Percentiles rank a stretch among this genome's conserved stretches.
These are phyloP conservation scores for Arothron firmamentum DNA, from an alignment of 2,113 vertebrate genomes.

Conservation along the genomic window DNA sequence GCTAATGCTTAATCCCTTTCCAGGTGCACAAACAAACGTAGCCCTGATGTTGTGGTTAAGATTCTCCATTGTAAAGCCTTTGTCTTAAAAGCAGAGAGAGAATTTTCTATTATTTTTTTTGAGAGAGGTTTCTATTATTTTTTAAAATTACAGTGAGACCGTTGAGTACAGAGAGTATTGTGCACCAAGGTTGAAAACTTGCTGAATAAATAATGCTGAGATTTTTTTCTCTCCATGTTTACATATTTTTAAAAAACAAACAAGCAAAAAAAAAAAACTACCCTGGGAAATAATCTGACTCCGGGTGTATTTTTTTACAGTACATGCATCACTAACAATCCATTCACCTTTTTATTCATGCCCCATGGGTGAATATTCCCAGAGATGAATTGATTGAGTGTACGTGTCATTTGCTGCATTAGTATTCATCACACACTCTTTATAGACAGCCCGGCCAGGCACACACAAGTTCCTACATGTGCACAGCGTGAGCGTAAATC, in stretches of 20 bases:
- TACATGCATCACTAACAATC: conserved; percentile 3
- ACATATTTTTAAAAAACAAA: too few species aligned
- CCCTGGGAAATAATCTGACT: conserved; percentile 4
- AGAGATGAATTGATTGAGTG: conserved; percentile 16
- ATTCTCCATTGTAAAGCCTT: conserved; percentile 15
- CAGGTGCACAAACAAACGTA: conserved; percentile 11
- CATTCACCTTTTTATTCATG: neutral
- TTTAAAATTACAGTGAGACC: too few species aligned
- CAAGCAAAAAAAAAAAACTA: too few species aligned
- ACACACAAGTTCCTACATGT: conserved; percentile 22
- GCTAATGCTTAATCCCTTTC: conserved; percentile 22
- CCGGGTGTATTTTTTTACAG: neutral
- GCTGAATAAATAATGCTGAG: too few species aligned
- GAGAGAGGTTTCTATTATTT: too few species aligned
- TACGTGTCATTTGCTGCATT: conserved; percentile 21
- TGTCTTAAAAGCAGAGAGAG: neutral
- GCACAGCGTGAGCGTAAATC: conserved; percentile 26
- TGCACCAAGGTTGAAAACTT: too few species aligned
- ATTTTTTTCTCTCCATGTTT: too few species aligned
- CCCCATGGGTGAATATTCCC: neutral
- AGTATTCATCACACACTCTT: conserved; percentile 28
- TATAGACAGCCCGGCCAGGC: neutral
- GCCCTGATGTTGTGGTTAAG: neutral
- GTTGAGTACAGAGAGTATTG: too few species aligned
- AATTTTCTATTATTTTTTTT: too few species aligned